phyloP scores from a whole-genome alignment of 2,888 invertebrate species.

The Drosophila pseudotakahashii region DNA sequence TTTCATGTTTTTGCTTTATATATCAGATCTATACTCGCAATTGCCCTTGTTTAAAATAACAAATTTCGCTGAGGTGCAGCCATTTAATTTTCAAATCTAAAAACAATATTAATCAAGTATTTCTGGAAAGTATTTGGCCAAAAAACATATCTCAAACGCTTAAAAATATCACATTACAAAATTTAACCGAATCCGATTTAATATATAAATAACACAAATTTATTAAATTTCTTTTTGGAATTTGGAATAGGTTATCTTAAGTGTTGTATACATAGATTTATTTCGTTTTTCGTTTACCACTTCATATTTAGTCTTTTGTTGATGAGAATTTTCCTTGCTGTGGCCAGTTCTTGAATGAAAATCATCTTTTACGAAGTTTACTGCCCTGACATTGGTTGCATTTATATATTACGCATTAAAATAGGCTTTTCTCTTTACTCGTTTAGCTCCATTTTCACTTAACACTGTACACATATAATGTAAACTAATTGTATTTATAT shows the following conservation, averaged over 20 bases:
- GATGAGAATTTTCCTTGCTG: conserved; percentile 48
- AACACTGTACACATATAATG: conserved; percentile 78
- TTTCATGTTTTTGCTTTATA: conserved; percentile 30
- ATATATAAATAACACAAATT: conserved; percentile 64
- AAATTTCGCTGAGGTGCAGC: conserved; percentile 34
- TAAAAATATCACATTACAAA: conserved; percentile 69
- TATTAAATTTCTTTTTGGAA: conserved; percentile 52
- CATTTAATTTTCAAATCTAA: conserved; percentile 35
- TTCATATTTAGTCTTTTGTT: conserved; percentile 66
- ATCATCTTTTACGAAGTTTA: conserved; percentile 46
- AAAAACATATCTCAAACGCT: conserved; percentile 59
- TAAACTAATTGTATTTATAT: conserved; percentile 75
- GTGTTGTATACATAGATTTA: conserved; percentile 52
- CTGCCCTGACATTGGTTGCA: conserved; percentile 60
- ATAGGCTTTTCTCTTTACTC: conserved; percentile 64
- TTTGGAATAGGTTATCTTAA: conserved; percentile 60
- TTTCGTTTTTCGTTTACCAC: conserved; percentile 53
- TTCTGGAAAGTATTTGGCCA: conserved; percentile 55
- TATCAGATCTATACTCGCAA: conserved; percentile 25
- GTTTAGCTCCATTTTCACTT: conserved; percentile 72
- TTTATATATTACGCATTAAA: conserved; percentile 61
- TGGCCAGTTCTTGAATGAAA: conserved; percentile 44
- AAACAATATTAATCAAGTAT: conserved; percentile 49
- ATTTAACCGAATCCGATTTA: conserved; percentile 61
- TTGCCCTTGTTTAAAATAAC: conserved; percentile 47